A percentile compares a stretch with the other conserved stretches of the same genome.
Evolutionary conservation across 2,888 invertebrate genomes (phyloP).

Genomic region (Nymphalis polychloros): DNA sequence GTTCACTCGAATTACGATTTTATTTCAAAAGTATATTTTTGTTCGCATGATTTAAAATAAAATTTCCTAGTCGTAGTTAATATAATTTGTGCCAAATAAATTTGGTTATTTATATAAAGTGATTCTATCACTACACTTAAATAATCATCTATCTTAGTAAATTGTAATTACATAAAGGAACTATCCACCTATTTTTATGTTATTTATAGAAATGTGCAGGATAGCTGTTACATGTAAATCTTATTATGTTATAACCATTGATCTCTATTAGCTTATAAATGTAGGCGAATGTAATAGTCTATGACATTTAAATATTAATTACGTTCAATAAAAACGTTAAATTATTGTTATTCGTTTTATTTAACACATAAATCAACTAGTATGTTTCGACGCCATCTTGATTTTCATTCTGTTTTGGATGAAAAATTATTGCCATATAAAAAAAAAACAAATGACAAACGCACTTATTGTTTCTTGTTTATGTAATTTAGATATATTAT

Average conservation of each 20-base stretch:
- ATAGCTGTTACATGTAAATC: slow-evolving; percentile 48
- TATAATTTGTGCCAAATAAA: slow-evolving; percentile 44
- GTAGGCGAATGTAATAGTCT: slow-evolving; percentile 70
- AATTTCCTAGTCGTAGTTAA: slow-evolving; percentile 23
- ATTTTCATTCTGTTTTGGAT: too few relatives aligned
- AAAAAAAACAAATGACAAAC: too few relatives aligned
- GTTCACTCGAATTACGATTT: slow-evolving; percentile 35
- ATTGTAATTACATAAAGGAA: slow-evolving; percentile 35
- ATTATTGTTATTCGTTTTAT: slow-evolving; percentile 56
- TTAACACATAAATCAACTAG: slow-evolving; percentile 15
- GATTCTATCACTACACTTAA: slow-evolving; percentile 13
- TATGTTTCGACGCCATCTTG: not conserved
- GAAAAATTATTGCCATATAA: too few relatives aligned
- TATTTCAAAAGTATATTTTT: slow-evolving; percentile 4
- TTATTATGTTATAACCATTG: slow-evolving; percentile 52
- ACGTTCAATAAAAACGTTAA: slow-evolving; percentile 79
- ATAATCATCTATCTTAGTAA: slow-evolving; percentile 23
- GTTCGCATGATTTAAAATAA: not conserved
- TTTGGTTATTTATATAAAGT: slow-evolving; percentile 22
- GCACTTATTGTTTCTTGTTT: too few relatives aligned
- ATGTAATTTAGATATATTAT: too few relatives aligned
- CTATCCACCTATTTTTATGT: slow-evolving; percentile 39
- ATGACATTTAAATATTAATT: slow-evolving; percentile 61
- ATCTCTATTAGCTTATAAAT: slow-evolving; percentile 62
- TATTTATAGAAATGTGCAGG: slow-evolving; percentile 46